Base-by-base conservation (phyloP, 1,140 invertebrate species). In the Dendrolimus punctatus region DNA sequence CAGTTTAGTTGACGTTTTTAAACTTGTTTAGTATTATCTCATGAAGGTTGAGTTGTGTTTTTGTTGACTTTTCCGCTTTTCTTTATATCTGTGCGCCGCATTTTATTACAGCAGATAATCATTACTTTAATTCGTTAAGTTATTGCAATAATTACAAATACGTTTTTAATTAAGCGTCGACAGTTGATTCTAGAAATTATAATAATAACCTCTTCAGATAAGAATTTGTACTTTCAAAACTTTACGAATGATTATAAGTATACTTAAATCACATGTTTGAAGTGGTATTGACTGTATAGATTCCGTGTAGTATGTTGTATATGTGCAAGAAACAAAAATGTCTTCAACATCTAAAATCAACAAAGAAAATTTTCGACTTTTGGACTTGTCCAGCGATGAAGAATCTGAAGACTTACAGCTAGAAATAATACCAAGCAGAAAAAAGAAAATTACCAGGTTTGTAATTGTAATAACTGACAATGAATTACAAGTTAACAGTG, bases 341-440 rank as follows among this genome's bases (percentile, higher is more conserved):
- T 80, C 82, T 55, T 44, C 76, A 58, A 67, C 79, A 55, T 68
- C 71, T 41, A 88, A 87, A 66, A 88, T 88, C 68, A 88, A 88
- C 60, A 91, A 91, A 60, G 91, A 92, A 83, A 91, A 90, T 46
- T 90, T 90, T 71, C 90, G 90, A 62, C 84, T 92, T 10, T 73
- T 92, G 60, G 90, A 90, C 63, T 73, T 90, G 48, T 86, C 90
- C 23, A 90, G 89, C 41, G 90, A 90, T 50, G 90, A 88, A 64
- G 89, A 91, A 51, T 91, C 90, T 0, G 90, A 91, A 60, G 79
- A 90, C 50, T 85, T 91, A n/a, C 90, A 91, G 68, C 68, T 91
- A 71, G 87, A 90, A 57, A 81, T 91, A 46, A 84, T 89, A 48
- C 88, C 89, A 8, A 90, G 88, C 61, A 90, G 90, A 62, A 90